Base-by-base conservation (phyloP, 2,888 invertebrate genomes). In the Nipponacmea schrenckii region DNA sequence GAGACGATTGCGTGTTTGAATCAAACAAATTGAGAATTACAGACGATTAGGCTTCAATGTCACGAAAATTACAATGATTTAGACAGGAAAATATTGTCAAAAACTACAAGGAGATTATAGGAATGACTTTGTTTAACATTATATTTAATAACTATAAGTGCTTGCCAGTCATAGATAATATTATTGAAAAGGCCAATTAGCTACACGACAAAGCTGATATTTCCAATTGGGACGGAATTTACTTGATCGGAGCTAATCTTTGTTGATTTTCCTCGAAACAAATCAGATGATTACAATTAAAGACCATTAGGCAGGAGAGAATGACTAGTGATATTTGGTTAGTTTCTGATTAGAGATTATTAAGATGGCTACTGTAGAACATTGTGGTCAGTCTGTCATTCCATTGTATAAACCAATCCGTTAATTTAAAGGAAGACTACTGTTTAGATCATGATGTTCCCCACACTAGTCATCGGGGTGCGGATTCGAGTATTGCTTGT, bases 11-110 rank as follows among this genome's bases (percentile, higher is more conserved):
- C 56, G 56, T 56, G 56, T 56, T 56, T 56, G 56, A 56, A 24
- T 56, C 56, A 56, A 56, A 56, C 56, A 56, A 56, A 56, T 56
- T 56, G 56, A 56, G 56, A 56, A 56, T 56, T 56, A 56, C 20
- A 56, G 56, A 24, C 56, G 56, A 56, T 56, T 56, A 56, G 56
- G 56, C 56, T 56, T 56, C 56, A 20, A 56, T 24, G 56, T 56
- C 56, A 56, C 56, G 56, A 20, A 56, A 24, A 56, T 24, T 56
- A 12, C 24, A 3, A 20, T 56, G 56, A 56, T 56, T 56, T 56
- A 56, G 56, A 56, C 56, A 56, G 56, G 56, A 56, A 56, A 56
- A 56, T 56, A 56, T 56, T 56, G 56, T 56, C 17, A 56, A 24
- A 56, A 56, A 56, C n/a, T 56, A 56, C 56, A 24, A 24, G 56